Conservation (phyloP, 2,113 vertebrate species). For the Serilophus lunatus region DNA sequence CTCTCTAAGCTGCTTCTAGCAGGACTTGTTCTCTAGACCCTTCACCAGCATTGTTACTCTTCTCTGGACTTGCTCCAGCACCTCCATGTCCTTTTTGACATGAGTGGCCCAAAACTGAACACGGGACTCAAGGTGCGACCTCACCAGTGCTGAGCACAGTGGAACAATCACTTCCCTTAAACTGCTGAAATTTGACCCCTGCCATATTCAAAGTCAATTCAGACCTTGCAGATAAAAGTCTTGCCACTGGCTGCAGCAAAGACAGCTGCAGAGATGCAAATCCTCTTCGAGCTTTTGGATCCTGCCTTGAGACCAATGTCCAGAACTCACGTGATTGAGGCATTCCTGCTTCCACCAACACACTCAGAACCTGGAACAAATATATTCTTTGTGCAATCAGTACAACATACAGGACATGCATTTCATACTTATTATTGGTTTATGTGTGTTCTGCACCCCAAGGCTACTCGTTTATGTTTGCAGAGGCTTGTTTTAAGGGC, state of each 20-base stretch:
- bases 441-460: not conserved
- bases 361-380: not conserved
- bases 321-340: not conserved
- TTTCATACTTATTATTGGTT: not conserved
- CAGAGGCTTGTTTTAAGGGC: not conserved
- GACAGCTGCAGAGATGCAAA: not conserved
- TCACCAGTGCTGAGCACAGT: not conserved
- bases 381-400: not conserved
- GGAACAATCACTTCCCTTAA: not conserved
- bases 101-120: too few species aligned
- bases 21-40: not conserved
- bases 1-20: not conserved
- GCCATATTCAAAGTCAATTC: not conserved
- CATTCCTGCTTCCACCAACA: not conserved
- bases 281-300: not conserved
- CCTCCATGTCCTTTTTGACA: too few species aligned
- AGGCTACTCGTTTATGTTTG: not conserved
- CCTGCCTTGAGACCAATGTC: not conserved
- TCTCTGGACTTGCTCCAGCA: too few species aligned
- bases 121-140: not conserved
- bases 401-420: not conserved
- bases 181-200: not conserved
- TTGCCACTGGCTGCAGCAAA: rapidly evolving
- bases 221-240: not conserved
- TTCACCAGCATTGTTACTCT: not conserved